phyloP scores from a whole-genome alignment of 2,888 invertebrate genomes.

The Sturmia bella region DNA sequence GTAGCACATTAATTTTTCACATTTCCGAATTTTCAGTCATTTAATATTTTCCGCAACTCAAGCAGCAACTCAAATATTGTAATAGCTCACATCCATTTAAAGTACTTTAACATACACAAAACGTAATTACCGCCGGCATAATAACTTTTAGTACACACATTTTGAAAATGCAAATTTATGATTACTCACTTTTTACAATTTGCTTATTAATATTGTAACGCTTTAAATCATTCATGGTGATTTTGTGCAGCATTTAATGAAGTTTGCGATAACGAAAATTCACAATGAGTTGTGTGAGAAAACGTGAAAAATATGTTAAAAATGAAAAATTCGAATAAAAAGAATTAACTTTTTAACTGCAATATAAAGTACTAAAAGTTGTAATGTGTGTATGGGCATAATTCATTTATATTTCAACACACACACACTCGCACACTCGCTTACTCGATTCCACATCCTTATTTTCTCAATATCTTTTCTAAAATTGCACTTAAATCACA shows the following conservation, averaged over 20 bases:
- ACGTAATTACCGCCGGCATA: constrained; percentile 47
- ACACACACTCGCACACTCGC: no score
- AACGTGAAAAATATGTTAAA: neutral
- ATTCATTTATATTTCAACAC: no score
- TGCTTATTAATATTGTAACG: constrained; percentile 21
- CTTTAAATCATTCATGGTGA: constrained; percentile 50
- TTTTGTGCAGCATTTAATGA: constrained; percentile 34
- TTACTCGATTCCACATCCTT: neutral
- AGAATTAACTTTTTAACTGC: no score
- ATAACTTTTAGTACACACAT: constrained; percentile 28
- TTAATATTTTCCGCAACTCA: constrained; percentile 17
- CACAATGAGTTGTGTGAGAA: constrained; percentile 14
- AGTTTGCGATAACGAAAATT: constrained; percentile 8
- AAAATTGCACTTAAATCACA: neutral
- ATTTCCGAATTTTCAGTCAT: constrained; percentile 4
- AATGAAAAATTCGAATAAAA: no score
- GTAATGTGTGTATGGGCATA: no score
- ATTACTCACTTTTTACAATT: constrained; percentile 17
- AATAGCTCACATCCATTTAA: constrained; percentile 37
- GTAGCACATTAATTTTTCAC: neutral
- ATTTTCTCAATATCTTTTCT: neutral
- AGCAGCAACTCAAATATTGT: constrained; percentile 35
- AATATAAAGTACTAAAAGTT: no score
- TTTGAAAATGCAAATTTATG: constrained; percentile 4
- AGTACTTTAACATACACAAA: constrained; percentile 38